Percentiles rank a stretch among this genome's conserved stretches.
Conservation (phyloP, 2,888 invertebrate species). For the Ommatoiulus sabulosus region DNA sequence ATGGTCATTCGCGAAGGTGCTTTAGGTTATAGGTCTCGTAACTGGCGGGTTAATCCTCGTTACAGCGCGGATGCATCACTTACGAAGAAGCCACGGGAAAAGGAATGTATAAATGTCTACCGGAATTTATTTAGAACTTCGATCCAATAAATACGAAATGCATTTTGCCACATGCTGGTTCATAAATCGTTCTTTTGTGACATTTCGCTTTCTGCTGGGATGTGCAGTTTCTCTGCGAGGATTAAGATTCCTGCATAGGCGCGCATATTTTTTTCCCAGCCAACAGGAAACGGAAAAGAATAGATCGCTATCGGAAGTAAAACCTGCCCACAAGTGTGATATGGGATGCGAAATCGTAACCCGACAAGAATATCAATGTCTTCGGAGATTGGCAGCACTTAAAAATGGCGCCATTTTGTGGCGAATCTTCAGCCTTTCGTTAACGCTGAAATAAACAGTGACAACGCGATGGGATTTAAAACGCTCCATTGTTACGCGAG, state of each 20-base stretch:
- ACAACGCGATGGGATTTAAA: background rate
- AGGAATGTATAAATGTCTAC: background rate
- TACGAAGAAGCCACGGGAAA: background rate
- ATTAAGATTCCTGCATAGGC: conserved; percentile 15
- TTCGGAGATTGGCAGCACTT: background rate
- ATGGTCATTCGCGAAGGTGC: background rate
- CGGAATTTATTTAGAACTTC: conserved; percentile 37
- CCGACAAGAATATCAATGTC: background rate
- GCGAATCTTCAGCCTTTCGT: background rate
- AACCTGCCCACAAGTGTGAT: background rate
- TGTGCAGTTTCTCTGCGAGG: conserved; percentile 8
- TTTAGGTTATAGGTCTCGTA: background rate
- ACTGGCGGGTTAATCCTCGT: background rate
- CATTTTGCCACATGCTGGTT: conserved; percentile 35
- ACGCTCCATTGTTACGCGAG: background rate
- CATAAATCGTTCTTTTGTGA: conserved; percentile 30
- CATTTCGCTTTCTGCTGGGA: conserved; percentile 30
- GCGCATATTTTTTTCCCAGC: background rate
- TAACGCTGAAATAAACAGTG: background rate
- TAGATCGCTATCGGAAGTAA: background rate
- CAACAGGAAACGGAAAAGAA: background rate
- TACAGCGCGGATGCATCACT: background rate
- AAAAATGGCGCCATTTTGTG: conserved; percentile 4
- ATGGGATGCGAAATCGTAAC: background rate
- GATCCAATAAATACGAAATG: conserved; percentile 28